Percentiles rank a stretch among this genome's conserved stretches.
Conservation (phyloP, 1,140 invertebrate species). For the Danaus melanippus region DNA sequence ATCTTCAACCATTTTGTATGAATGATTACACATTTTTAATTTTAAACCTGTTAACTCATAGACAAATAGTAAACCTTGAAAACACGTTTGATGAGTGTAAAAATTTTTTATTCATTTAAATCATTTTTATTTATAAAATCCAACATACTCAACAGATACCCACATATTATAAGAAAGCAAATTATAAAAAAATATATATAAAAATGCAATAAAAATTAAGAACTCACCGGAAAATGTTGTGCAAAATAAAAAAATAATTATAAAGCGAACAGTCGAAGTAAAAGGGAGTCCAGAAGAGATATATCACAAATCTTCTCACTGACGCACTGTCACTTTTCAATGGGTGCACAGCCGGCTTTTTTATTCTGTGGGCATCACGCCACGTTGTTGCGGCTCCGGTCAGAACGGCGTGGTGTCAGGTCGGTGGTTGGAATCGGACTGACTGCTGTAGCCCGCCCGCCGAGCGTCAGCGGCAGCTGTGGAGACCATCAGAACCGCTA, state of each 20-base stretch:
- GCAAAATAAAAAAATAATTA: slow-evolving; percentile 38
- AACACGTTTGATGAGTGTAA: slow-evolving; percentile 17
- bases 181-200: slow-evolving; percentile 1
- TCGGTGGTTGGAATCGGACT: slow-evolving; percentile 51
- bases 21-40: too few species aligned
- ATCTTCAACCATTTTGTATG: too few species aligned
- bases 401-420: slow-evolving; percentile 40
- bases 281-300: slow-evolving; percentile 18
- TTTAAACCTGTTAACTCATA: background rate
- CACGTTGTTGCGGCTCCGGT: slow-evolving; percentile 35
- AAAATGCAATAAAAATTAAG: slow-evolving; percentile 6
- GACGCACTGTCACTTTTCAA: slow-evolving; percentile 59
- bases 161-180: background rate
- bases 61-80: slow-evolving; percentile 26
- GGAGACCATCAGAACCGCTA: too few species aligned
- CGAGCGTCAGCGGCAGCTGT: too few species aligned
- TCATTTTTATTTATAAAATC: too few species aligned
- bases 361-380: slow-evolving; percentile 45
- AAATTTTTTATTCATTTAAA: too few species aligned
- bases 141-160: too few species aligned
- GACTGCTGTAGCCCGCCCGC: slow-evolving; percentile 15
- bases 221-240: slow-evolving; percentile 49
- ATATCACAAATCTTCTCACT: slow-evolving; percentile 52
- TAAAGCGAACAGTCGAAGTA: slow-evolving; percentile 26
- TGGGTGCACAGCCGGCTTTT: slow-evolving; percentile 50